Percentiles rank a stretch among this genome's conserved stretches.
These are phyloP conservation scores for Thunnus maccoyii DNA, from an alignment of 2,113 vertebrate genomes.

Conservation along the genomic window DNA sequence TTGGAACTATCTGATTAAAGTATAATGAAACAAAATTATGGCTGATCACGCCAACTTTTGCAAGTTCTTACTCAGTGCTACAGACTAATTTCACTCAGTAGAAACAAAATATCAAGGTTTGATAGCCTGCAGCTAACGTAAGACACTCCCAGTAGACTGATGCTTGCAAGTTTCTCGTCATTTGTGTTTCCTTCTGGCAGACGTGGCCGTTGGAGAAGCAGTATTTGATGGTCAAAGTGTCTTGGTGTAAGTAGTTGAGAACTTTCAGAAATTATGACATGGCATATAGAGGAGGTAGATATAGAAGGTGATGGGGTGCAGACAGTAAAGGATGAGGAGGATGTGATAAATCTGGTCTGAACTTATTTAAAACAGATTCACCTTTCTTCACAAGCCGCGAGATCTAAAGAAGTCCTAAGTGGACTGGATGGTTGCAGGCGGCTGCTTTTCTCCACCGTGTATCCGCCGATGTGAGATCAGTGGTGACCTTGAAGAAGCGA, in stretches of 20 bases:
- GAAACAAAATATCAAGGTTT: too few relatives aligned
- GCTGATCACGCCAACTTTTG: too few relatives aligned
- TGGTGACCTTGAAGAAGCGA: constrained; percentile 66
- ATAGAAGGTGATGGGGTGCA: background rate
- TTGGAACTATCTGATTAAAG: too few relatives aligned
- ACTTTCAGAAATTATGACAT: background rate
- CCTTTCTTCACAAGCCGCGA: constrained; percentile 7
- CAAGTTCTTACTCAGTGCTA: too few relatives aligned
- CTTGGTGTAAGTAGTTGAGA: background rate
- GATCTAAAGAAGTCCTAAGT: constrained; percentile 59
- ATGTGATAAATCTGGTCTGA: constrained; percentile 25
- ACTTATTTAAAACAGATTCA: constrained; percentile 29
- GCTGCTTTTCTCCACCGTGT: constrained; percentile 21
- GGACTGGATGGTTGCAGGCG: constrained; percentile 46
- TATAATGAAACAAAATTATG: too few relatives aligned
- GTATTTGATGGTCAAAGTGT: background rate
- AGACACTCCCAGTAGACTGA: background rate
- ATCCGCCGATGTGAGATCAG: constrained; percentile 46
- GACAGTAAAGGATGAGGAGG: constrained; percentile 6
- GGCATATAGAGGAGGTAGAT: constrained; percentile 22
- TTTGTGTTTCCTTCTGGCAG: background rate
- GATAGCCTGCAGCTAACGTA: background rate
- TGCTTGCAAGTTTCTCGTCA: too few relatives aligned
- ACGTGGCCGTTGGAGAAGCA: background rate
- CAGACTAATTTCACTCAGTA: too few relatives aligned